Evolutionary conservation across 2,888 invertebrate genomes (phyloP).

Genomic region (Caenorhabditis doughertyi): DNA sequence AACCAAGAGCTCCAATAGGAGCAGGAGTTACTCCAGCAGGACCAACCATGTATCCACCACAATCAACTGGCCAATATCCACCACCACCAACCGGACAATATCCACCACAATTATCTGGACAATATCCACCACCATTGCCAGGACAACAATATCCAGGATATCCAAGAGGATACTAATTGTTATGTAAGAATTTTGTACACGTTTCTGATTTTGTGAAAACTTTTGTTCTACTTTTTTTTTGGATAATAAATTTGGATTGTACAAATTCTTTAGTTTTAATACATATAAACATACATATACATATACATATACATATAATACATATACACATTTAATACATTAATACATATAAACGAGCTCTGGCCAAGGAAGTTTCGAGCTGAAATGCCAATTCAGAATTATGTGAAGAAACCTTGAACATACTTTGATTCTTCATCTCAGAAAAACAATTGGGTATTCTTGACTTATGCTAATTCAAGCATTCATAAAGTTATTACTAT

Average conservation of each 20-base stretch:
- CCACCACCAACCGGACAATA: slow-evolving; percentile 24
- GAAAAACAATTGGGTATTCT: no score
- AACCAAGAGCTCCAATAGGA: slow-evolving; percentile 42
- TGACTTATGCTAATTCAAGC: no score
- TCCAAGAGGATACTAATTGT: slow-evolving; percentile 43
- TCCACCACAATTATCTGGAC: slow-evolving; percentile 47
- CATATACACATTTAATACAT: no score
- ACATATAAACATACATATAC: no score
- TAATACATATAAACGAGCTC: no score
- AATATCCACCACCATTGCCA: slow-evolving; percentile 22
- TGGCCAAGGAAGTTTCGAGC: no score
- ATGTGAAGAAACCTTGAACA: no score
- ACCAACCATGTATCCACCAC: slow-evolving; percentile 38
- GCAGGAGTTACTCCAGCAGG: slow-evolving; percentile 30
- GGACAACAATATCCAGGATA: slow-evolving; percentile 45
- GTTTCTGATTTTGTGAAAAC: background rate
- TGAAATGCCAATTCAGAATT: no score
- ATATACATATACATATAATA: no score
- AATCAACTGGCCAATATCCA: slow-evolving; percentile 3
- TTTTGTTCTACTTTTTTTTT: background rate
- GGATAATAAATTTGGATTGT: background rate
- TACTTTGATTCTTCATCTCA: no score
- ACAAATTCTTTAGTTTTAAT: background rate
- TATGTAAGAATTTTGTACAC: slow-evolving; percentile 31
- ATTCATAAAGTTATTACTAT: background rate